Evolutionary conservation across 2,888 invertebrate species (phyloP), one percentile per base, ranked within the genome.

Genomic region (Ennomos fuscantarius): DNA sequence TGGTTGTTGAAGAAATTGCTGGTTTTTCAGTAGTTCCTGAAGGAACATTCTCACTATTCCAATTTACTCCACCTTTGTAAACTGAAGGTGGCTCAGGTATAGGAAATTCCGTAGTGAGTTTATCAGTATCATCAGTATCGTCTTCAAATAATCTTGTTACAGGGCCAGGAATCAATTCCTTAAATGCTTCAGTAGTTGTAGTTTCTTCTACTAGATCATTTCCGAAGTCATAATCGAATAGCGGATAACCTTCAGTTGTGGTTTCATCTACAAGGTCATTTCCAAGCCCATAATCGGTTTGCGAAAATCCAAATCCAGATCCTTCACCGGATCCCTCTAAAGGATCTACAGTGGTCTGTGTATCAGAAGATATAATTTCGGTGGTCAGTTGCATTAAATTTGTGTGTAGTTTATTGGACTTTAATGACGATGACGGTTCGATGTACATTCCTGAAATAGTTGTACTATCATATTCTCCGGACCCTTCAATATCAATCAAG

Each of bases 391-490:
- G 2, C 15, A 82, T 60, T 49, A 80, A 56, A 41, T 73, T 76
- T 32, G 67, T 64, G 55, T 74, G 67, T 34, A 69, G 46, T 65
- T 74, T 78, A 36, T 24, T 24, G 6, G 5, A 24, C 6, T 24
- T 24, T 24, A 24, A 3, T 24, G 24, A 24, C 24, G 24, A 24
- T 6, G 24, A 24, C 9, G 80, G 72, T 71, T 86, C 78, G 32
- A 72, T 66, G 35, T 78, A 72, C 52, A 75, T 68, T 34, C 91
- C 92, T 3, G 89, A 85, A 61, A 87, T 86, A 13, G 93, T 93
- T 11, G 88, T 84, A 37, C 83, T 81, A 65, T 89, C 89, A 37
- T 59, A 73, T 55, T 87, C 87, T 43, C 92, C 92, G 15, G 88
- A 87, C n/a, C 79, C 92, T 70, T 91, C 92, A 46, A 86, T 68